These are phyloP conservation scores for Microctenopoma steveboyesi DNA, from an alignment of 2,797 vertebrate genomes.

Conservation along the genomic window DNA sequence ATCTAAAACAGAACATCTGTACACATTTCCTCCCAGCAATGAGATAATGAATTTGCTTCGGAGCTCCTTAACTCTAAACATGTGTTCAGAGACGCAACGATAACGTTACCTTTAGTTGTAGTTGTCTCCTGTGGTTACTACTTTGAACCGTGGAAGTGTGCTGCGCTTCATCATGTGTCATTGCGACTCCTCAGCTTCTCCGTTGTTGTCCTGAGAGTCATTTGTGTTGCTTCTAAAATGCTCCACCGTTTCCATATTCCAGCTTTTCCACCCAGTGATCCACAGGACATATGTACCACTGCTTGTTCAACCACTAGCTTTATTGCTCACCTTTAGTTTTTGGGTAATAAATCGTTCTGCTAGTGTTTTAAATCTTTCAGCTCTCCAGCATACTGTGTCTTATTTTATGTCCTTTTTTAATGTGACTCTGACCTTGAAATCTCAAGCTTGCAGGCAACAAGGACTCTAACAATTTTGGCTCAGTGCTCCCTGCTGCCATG, in stretches of 20 bases:
- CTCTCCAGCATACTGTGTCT: slow-evolving; percentile 34
- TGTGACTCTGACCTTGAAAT: slow-evolving; percentile 64
- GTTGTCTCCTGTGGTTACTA: slow-evolving; percentile 30
- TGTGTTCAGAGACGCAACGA: slow-evolving; percentile 56
- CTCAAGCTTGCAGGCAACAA: slow-evolving; percentile 39
- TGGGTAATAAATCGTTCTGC: slow-evolving; percentile 66
- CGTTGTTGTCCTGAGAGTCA: slow-evolving; percentile 24
- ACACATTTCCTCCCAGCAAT: slow-evolving; percentile 72
- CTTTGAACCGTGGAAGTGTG: slow-evolving; percentile 24
- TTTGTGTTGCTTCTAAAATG: slow-evolving; percentile 15
- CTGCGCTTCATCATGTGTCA: slow-evolving; percentile 25
- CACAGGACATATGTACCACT: slow-evolving; percentile 64
- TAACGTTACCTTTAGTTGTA: slow-evolving; percentile 47
- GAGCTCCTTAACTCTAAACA: slow-evolving; percentile 74
- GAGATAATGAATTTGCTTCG: slow-evolving; percentile 76
- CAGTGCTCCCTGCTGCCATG: slow-evolving; percentile 42
- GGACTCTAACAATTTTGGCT: slow-evolving; percentile 64
- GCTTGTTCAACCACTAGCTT: slow-evolving; percentile 42
- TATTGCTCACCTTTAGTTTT: slow-evolving; percentile 42
- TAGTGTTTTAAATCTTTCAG: slow-evolving; percentile 45
- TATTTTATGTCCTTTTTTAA: slow-evolving; percentile 31
- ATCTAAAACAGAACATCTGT: slow-evolving; percentile 78
- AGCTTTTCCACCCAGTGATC: slow-evolving; percentile 58
- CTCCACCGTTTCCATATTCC: slow-evolving; percentile 27
- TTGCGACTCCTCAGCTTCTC: background rate